Evolutionary conservation across 2,888 invertebrate genomes (phyloP).

Genomic region (Linnaemya tessellans): DNA sequence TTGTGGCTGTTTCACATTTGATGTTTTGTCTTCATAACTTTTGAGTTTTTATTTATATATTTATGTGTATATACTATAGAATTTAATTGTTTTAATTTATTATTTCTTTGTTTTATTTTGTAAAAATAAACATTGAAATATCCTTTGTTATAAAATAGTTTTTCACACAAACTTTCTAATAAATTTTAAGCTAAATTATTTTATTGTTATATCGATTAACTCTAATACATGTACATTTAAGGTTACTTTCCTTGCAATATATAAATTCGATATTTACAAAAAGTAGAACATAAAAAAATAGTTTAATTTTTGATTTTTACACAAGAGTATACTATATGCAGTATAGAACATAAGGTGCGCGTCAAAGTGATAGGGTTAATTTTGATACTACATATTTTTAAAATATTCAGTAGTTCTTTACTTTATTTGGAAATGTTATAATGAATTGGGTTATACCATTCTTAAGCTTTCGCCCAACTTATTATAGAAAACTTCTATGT

Average conservation of each 20-base stretch:
- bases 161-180: constrained; percentile 37
- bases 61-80: no score
- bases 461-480: no score
- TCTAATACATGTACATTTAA: neutral
- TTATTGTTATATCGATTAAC: constrained; percentile 19
- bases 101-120: neutral
- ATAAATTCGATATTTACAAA: constrained; percentile 68
- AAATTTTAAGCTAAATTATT: constrained; percentile 37
- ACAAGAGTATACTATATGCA: constrained; percentile 6
- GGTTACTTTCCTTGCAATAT: neutral
- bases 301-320: constrained; percentile 24
- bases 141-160: constrained; percentile 7
- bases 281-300: neutral
- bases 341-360: neutral
- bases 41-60: neutral
- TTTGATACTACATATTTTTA: no score
- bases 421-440: no score
- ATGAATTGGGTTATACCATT: no score
- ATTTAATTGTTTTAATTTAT: no score
- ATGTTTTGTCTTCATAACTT: constrained; percentile 14
- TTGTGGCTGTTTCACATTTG: constrained; percentile 25
- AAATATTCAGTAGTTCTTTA: no score
- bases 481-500: no score
- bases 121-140: constrained; percentile 26
- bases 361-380: neutral